Evolutionary conservation across 2,113 vertebrate genomes (phyloP).

Genomic region (Chaetodon trifascialis): DNA sequence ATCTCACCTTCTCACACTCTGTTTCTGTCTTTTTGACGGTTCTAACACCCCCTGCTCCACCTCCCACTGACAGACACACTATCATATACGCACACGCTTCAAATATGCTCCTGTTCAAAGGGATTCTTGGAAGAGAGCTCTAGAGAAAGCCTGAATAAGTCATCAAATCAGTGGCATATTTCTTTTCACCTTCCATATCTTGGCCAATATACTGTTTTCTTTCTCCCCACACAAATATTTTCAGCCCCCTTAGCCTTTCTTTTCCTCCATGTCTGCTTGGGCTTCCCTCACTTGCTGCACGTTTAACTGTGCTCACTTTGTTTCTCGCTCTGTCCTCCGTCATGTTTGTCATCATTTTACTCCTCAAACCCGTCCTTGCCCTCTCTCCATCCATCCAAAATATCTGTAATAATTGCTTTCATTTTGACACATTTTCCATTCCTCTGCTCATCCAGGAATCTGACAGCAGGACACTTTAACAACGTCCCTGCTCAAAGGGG

Average conservation of each 20-base stretch:
- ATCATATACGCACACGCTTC: constrained; percentile 60
- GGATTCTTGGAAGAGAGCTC: constrained; percentile 39
- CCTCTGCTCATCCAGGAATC: constrained; percentile 8
- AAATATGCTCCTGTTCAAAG: constrained; percentile 66
- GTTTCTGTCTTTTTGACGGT: constrained; percentile 40
- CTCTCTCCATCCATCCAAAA: not conserved
- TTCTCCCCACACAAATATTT: constrained; percentile 31
- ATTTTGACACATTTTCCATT: constrained; percentile 2
- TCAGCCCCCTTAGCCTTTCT: constrained; percentile 1
- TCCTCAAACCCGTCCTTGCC: not conserved
- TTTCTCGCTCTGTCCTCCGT: not conserved
- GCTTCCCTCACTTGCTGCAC: not conserved
- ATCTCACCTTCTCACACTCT: constrained; percentile 48
- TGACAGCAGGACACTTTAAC: constrained; percentile 40
- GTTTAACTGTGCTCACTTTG: constrained; percentile 14
- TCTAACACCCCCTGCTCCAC: constrained; percentile 38
- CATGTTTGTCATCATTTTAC: not conserved
- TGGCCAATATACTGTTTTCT: constrained; percentile 10
- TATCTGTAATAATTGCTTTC: constrained; percentile 10
- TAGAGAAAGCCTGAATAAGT: constrained; percentile 61
- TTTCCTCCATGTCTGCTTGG: too few relatives aligned
- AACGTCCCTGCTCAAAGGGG: constrained; percentile 23
- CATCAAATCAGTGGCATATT: constrained; percentile 51
- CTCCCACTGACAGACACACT: constrained; percentile 50
- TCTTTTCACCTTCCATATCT: constrained; percentile 8